phyloP scores from a whole-genome alignment of 2,888 invertebrate genomes.

The Eupsilia transversa region DNA sequence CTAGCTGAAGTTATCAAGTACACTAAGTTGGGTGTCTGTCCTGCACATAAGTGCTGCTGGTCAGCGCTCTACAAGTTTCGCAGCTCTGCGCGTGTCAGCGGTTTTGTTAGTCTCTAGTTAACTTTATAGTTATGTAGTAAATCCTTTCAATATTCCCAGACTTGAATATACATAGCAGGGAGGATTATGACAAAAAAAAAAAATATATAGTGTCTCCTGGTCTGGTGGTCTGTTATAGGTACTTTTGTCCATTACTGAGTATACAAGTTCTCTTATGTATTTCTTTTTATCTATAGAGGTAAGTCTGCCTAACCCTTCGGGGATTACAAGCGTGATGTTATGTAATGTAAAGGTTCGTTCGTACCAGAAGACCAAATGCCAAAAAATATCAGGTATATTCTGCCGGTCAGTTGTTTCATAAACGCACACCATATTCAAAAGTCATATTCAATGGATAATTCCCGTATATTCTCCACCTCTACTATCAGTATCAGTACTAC shows the following conservation, averaged over 20 bases:
- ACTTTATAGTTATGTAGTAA: slow-evolving; percentile 31
- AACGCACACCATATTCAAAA: background rate
- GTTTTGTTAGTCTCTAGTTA: slow-evolving; percentile 43
- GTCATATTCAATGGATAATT: no score
- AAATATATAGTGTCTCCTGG: background rate
- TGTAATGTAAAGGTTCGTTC: background rate
- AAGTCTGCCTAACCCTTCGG: no score
- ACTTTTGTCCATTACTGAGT: background rate
- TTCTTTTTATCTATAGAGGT: no score
- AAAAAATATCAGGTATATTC: background rate
- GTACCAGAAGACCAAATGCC: background rate
- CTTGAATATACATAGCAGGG: background rate
- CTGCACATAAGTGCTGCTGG: slow-evolving; percentile 54
- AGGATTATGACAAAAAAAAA: background rate
- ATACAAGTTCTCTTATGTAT: background rate
- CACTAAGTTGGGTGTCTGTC: slow-evolving; percentile 41
- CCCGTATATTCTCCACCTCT: no score
- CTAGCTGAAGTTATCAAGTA: slow-evolving; percentile 57
- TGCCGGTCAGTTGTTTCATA: background rate
- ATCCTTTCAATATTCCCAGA: background rate
- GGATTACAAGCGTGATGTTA: no score
- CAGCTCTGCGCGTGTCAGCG: slow-evolving; percentile 45
- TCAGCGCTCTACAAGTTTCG: slow-evolving; percentile 51
- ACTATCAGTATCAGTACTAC: slow-evolving; percentile 16
- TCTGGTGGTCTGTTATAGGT: background rate